Evolutionary conservation across 1,140 invertebrate species (phyloP).

Genomic region (fruit fly (Drosophila melanogaster)): DNA sequence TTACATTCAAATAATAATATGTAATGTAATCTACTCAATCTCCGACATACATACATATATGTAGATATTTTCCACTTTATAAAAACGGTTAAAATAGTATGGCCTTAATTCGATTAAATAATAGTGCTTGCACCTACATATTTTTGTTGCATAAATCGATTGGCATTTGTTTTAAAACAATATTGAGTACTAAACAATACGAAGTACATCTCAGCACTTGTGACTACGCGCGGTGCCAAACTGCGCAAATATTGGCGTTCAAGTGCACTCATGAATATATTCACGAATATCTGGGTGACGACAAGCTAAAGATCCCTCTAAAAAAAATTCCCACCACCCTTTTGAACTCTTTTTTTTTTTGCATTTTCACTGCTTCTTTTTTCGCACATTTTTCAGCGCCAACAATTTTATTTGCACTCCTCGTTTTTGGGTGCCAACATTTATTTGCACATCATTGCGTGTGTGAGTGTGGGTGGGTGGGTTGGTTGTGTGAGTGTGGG

Average conservation of each 20-base stretch:
- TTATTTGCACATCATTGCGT: slow-evolving; percentile 38
- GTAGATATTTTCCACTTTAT: too few species aligned
- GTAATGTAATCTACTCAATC: too few species aligned
- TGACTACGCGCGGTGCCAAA: neutral
- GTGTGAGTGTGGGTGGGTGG: neutral
- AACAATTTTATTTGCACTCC: slow-evolving; percentile 37
- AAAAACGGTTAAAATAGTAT: neutral
- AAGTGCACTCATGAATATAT: slow-evolving; percentile 45
- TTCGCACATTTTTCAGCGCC: slow-evolving; percentile 42
- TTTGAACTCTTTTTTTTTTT: slow-evolving; percentile 31
- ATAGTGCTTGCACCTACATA: neutral
- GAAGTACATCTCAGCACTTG: slow-evolving; percentile 1
- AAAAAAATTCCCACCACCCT: slow-evolving; percentile 13
- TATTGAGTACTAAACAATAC: slow-evolving; percentile 8
- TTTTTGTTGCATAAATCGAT: slow-evolving; percentile 8
- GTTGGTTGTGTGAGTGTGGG: neutral
- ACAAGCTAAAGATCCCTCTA: slow-evolving; percentile 3
- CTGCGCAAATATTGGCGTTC: slow-evolving; percentile 19
- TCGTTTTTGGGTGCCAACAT: slow-evolving; percentile 16
- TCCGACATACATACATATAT: too few species aligned
- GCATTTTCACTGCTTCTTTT: slow-evolving; percentile 22
- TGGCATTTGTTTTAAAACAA: slow-evolving; percentile 12
- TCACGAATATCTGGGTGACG: slow-evolving; percentile 17
- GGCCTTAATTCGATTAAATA: neutral
- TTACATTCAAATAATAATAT: too few species aligned